phyloP scores from a whole-genome alignment of 1,140 invertebrate species.

The Bicyclus anynana region DNA sequence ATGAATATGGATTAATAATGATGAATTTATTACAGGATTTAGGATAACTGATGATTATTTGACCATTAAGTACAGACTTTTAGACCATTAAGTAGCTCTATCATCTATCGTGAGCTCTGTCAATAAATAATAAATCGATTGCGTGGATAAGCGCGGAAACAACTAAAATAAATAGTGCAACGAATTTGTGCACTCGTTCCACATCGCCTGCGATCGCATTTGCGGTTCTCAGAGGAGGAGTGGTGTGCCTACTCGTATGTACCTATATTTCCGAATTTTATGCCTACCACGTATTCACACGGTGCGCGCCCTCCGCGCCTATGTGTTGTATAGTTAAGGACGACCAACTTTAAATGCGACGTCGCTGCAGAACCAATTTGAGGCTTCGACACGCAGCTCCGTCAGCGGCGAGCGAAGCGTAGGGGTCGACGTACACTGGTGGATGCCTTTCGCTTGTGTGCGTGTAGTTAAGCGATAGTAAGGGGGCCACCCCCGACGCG shows the following conservation, averaged over 20 bases:
- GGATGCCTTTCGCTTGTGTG: conserved; percentile 33
- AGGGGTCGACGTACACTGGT: conserved; percentile 33
- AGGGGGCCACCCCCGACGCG: conserved; percentile 58
- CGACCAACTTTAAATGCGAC: conserved; percentile 42
- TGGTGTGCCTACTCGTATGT: conserved; percentile 54
- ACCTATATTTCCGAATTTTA: conserved; percentile 72
- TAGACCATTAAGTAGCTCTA: too few relatives aligned
- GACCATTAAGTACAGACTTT: too few relatives aligned
- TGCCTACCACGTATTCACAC: conserved; percentile 52
- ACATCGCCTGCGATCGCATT: conserved; percentile 62
- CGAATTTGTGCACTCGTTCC: conserved; percentile 63
- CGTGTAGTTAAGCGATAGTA: conserved; percentile 64
- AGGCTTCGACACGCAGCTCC: conserved; percentile 20
- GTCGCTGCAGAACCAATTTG: conserved; percentile 35
- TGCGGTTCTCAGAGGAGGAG: conserved; percentile 60
- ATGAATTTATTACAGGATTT: too few relatives aligned
- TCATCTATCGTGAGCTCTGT: conserved; percentile 5
- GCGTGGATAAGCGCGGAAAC: conserved; percentile 24
- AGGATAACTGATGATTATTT: too few relatives aligned
- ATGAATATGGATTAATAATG: too few relatives aligned
- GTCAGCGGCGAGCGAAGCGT: conserved; percentile 21
- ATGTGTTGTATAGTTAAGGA: conserved; percentile 50
- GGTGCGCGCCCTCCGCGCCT: conserved; percentile 28
- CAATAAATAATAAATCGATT: conserved; percentile 21
- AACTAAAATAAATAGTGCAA: conserved; percentile 55